phyloP scores from a whole-genome alignment of 1,140 invertebrate genomes.

The Heliothis virescens region DNA sequence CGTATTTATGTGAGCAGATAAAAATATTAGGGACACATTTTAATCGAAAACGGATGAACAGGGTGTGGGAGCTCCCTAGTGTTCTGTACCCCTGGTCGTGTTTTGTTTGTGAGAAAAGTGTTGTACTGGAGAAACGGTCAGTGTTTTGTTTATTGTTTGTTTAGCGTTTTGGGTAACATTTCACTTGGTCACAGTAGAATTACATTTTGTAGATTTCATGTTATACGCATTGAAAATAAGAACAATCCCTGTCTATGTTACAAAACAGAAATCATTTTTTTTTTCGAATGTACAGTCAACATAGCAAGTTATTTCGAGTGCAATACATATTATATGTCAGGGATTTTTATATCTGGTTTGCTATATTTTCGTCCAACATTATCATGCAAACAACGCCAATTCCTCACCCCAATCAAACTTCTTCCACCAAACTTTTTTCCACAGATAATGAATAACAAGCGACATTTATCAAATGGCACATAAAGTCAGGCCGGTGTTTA shows the following conservation, averaged over 20 bases:
- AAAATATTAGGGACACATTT: slow-evolving; percentile 85
- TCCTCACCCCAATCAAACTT: slow-evolving; percentile 46
- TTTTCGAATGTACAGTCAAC: no score
- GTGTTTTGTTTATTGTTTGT: not conserved
- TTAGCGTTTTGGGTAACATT: not conserved
- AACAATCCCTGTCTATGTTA: no score
- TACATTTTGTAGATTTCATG: not conserved
- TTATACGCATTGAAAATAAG: no score
- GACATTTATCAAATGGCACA: slow-evolving; percentile 78
- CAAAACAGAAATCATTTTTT: no score
- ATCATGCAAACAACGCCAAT: not conserved
- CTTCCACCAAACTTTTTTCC: slow-evolving; percentile 23
- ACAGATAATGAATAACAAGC: slow-evolving; percentile 53
- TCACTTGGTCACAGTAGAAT: not conserved
- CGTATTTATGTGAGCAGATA: slow-evolving; percentile 85
- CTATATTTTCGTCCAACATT: not conserved
- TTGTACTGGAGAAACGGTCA: not conserved
- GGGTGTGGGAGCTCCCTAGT: slow-evolving; percentile 48
- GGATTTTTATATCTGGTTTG: no score
- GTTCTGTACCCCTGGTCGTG: slow-evolving; percentile 14
- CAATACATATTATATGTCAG: no score
- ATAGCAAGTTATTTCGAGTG: no score
- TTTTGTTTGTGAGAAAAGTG: slow-evolving; percentile 30
- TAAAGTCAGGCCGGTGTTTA: slow-evolving; percentile 75
- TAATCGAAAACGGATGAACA: slow-evolving; percentile 83